Base-by-base conservation (phyloP, 2,888 invertebrate genomes). In the Proisotoma minuta region DNA sequence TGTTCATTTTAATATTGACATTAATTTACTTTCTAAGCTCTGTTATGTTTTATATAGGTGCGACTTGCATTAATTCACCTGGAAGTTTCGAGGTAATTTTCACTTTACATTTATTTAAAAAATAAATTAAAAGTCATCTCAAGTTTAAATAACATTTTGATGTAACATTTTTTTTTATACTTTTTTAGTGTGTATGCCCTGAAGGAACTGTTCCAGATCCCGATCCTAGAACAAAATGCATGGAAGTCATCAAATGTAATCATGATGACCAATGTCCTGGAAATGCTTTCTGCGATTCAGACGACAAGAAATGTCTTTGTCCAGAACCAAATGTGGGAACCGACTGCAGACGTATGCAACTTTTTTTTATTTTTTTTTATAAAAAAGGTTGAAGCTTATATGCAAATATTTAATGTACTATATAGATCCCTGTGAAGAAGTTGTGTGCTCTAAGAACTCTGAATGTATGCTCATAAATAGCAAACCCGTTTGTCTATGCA, bases 251-350 rank as follows among this genome's bases (percentile, higher is more conserved):
- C 12, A 87, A 85, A 27, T 94, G 94, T 75, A 82, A 83, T 68
- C 78, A 77, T 1, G 86, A 89, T 75, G 82, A 83, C 56, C 88
- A 91, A 69, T 94, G 94, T 78, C 91, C 92, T 26, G 93, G 93
- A 74, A 93, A 94, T 80, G 87, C 92, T 3, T 81, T 91, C 70
- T 94, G 94, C 75, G 89, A 91, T 76, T 76, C 81, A 5, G 63
- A 72, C 20, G 84, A 86, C 68, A 84, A 85, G 63, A 84, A 88
- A 74, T 94, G 94, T 76, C 78, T 91, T 39, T 94, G 94, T 75
- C 93, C 92, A 2, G 91, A 91, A 75, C 94, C 94, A 0, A 93
- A 93, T 76, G 82, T 91, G 73, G 94, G 93, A 73, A 90, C 91
- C 74, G 91, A 92, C 75, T 94, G 94, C 75, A 84, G 92, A 78